phyloP scores from a whole-genome alignment of 2,113 vertebrate genomes.

The Potamarius usumacintae region DNA sequence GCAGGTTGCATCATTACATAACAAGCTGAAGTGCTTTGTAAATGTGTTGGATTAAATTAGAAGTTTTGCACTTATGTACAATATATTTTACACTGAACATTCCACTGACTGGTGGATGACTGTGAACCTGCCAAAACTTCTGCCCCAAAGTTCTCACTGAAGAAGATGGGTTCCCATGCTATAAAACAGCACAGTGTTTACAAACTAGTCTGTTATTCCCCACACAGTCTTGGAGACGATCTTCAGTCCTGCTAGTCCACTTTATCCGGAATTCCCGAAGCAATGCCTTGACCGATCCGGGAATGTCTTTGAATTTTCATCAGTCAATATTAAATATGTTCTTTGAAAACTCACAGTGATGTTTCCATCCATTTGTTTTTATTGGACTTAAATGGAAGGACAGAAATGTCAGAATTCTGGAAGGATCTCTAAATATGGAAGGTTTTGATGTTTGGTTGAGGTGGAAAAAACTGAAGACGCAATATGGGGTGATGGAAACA shows the following conservation, averaged over 20 bases:
- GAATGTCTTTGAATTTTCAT: neutral
- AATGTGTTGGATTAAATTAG: neutral
- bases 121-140: neutral
- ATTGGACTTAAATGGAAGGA: neutral
- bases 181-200: neutral
- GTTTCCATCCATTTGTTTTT: conserved; percentile 14
- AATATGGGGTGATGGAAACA: conserved; percentile 28
- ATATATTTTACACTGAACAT: neutral
- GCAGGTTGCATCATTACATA: neutral
- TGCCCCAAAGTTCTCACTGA: neutral
- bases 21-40: neutral
- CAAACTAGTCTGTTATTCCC: neutral
- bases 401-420: conserved; percentile 22
- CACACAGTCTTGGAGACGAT: neutral
- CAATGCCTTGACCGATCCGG: neutral
- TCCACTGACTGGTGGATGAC: neutral
- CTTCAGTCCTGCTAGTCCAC: neutral
- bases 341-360: neutral
- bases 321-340: neutral
- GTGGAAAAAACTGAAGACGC: conserved; percentile 15
- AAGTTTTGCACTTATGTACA: neutral
- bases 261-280: neutral
- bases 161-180: neutral
- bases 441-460: conserved; percentile 20
- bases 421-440: conserved; percentile 15